These are phyloP conservation scores for Chauna torquata DNA, from an alignment of 2,113 vertebrate genomes.

Conservation along the genomic window DNA sequence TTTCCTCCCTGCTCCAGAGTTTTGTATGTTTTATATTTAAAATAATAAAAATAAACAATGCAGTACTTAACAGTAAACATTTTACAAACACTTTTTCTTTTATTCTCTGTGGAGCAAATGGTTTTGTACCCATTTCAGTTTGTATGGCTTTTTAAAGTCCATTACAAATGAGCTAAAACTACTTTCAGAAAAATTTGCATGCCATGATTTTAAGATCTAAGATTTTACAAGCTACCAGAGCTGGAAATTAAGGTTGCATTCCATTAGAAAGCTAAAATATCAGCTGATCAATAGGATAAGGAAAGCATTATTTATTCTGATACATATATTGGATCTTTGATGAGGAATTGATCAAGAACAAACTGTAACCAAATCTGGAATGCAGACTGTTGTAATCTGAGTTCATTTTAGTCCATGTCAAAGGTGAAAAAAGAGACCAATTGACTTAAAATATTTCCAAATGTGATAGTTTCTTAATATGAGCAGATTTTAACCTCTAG, in stretches of 20 bases:
- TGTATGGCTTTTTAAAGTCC: not conserved
- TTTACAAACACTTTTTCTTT: not conserved
- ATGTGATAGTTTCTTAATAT: not conserved
- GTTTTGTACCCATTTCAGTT: not conserved
- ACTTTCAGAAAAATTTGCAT: not conserved
- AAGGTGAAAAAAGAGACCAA: not conserved
- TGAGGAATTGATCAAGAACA: not conserved
- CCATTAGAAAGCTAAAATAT: not conserved
- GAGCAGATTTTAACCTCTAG: not conserved
- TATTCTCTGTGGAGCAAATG: not conserved
- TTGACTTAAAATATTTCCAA: not conserved
- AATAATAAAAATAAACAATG: not conserved
- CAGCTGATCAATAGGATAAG: not conserved
- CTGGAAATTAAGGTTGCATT: not conserved
- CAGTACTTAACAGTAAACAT: not conserved
- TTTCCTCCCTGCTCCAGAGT: not conserved
- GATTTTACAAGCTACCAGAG: not conserved
- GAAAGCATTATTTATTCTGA: not conserved
- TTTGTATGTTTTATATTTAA: not conserved
- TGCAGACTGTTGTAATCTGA: not conserved
- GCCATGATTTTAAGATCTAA: not conserved
- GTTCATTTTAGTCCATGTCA: not conserved
- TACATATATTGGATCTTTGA: not conserved
- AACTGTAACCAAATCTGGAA: not conserved
- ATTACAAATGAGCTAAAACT: not conserved